A percentile compares a stretch with the other conserved stretches of the same genome.
These are phyloP conservation scores for Lacerta viridis DNA, from an alignment of 2,797 vertebrate species.

Conservation along the genomic window DNA sequence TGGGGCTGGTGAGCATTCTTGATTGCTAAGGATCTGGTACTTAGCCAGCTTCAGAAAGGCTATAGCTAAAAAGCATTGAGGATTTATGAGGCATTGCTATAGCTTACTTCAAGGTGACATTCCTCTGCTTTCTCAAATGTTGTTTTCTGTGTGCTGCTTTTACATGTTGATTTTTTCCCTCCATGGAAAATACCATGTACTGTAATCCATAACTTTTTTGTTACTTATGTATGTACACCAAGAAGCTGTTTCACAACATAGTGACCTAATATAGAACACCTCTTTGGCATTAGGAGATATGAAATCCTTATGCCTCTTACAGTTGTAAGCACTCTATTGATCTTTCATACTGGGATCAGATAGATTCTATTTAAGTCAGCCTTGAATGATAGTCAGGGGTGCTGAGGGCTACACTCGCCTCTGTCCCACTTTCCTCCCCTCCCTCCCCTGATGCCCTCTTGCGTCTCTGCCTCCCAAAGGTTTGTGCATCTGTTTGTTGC, in stretches of 20 bases:
- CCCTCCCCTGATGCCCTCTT: too few relatives aligned
- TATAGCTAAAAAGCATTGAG: not conserved
- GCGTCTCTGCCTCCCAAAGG: too few relatives aligned
- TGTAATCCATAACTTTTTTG: not conserved
- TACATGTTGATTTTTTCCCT: not conserved
- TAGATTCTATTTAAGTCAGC: not conserved
- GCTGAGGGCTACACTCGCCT: too few relatives aligned
- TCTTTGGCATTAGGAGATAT: not conserved
- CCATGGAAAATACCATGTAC: not conserved
- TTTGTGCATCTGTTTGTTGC: too few relatives aligned
- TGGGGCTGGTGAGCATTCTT: conserved; percentile 21
- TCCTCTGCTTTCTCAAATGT: accelerated
- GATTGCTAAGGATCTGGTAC: not conserved
- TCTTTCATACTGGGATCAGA: not conserved
- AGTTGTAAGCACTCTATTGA: not conserved
- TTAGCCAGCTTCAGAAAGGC: conserved; percentile 16
- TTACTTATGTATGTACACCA: not conserved
- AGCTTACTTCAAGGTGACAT: not conserved
- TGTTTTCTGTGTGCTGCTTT: not conserved
- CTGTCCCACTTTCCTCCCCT: too few relatives aligned
- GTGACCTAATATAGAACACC: not conserved
- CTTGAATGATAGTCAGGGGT: too few relatives aligned
- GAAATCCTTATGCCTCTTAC: not conserved
- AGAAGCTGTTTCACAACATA: not conserved
- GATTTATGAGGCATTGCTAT: not conserved